Percentiles rank a stretch among this genome's conserved stretches.
phyloP scores from a whole-genome alignment of 2,888 invertebrate genomes.

The Synergus japonicus region DNA sequence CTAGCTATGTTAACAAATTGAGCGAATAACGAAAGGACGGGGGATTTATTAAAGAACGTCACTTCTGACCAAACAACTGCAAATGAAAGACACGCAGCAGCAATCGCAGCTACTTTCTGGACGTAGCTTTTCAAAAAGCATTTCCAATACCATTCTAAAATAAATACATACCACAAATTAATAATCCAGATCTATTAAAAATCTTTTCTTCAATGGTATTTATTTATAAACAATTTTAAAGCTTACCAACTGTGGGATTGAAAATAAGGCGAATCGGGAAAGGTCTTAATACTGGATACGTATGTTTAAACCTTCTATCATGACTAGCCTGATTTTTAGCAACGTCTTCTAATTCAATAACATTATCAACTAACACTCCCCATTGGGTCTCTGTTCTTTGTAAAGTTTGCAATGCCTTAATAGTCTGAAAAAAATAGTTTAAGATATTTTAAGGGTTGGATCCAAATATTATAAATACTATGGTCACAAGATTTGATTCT shows the following conservation, averaged over 20 bases:
- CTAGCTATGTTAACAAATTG: constrained; percentile 91
- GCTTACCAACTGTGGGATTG: constrained; percentile 83
- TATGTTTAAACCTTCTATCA: constrained; percentile 82
- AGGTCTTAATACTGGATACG: constrained; percentile 83
- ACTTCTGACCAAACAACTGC: constrained; percentile 99
- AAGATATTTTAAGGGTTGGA: background rate
- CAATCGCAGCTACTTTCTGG: constrained; percentile 85
- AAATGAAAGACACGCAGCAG: constrained; percentile 88
- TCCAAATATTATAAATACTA: constrained; percentile 20
- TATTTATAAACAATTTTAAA: constrained; percentile 14
- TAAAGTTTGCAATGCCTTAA: constrained; percentile 93
- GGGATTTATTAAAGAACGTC: constrained; percentile 95
- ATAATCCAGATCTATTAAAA: background rate
- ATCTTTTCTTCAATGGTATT: background rate
- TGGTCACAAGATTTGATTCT: background rate
- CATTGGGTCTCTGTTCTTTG: constrained; percentile 97
- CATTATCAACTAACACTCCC: constrained; percentile 89
- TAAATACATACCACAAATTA: constrained; percentile 46
- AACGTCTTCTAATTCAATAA: constrained; percentile 92
- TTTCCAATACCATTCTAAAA: constrained; percentile 98
- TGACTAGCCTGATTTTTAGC: constrained; percentile 85
- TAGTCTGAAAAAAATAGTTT: constrained; percentile 80
- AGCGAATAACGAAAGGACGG: constrained; percentile 98
- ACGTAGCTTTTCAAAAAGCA: constrained; percentile 89
- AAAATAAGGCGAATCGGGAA: constrained; percentile 81